phyloP scores from a whole-genome alignment of 2,113 vertebrate genomes.

The Embiotoca jacksoni region DNA sequence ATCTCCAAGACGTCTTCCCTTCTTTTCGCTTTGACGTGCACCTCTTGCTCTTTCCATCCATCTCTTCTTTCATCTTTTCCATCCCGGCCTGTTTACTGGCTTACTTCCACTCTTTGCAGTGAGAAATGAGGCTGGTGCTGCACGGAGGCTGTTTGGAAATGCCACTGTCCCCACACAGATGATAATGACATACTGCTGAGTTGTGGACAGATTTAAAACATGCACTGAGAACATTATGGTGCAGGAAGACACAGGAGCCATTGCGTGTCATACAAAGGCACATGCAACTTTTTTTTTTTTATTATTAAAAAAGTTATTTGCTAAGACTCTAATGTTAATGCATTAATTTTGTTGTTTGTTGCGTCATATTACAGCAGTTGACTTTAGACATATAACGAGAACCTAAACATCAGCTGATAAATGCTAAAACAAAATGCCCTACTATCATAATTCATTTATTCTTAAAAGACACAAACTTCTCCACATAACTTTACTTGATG shows the following conservation, averaged over 20 bases:
- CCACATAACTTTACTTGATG: not conserved
- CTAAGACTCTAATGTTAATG: no score
- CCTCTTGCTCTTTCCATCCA: conserved; percentile 32
- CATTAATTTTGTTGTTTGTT: not conserved
- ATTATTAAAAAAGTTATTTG: no score
- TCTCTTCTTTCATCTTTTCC: conserved; percentile 37
- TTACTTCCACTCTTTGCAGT: not conserved
- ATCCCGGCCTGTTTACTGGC: conserved; percentile 1
- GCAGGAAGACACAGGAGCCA: not conserved
- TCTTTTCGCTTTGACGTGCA: conserved; percentile 12
- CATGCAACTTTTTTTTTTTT: not conserved
- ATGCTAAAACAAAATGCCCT: not conserved
- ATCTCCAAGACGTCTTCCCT: conserved; percentile 1
- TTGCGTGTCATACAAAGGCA: not conserved
- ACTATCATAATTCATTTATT: not conserved
- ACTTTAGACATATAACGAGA: not conserved
- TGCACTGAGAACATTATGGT: not conserved
- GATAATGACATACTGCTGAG: not conserved
- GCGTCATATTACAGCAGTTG: not conserved
- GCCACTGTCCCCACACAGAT: conserved; percentile 2
- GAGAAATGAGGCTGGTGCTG: conserved; percentile 28
- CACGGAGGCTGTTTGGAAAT: conserved; percentile 30
- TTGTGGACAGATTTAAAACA: not conserved
- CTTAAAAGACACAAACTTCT: not conserved
- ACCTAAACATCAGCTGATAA: not conserved